Evolutionary conservation across 2,888 invertebrate genomes (phyloP), one percentile per base, ranked within the genome.

Genomic region (Volucella zonaria): DNA sequence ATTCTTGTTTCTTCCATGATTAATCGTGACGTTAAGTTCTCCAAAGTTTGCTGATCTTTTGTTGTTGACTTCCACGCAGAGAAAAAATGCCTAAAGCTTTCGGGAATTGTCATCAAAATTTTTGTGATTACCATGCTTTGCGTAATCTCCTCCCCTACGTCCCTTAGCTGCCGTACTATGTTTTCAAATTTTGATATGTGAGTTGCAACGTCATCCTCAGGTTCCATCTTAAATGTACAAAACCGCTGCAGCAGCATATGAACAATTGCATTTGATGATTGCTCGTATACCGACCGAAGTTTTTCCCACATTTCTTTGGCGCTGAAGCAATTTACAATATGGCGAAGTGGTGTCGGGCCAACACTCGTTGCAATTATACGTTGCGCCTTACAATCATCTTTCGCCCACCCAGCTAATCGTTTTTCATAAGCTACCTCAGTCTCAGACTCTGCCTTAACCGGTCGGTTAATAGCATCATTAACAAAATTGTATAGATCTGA

Each of bases 181-280:
- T 51, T 64, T 64, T 67, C 47, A 11, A 75, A 64, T 66, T 80
- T 77, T 10, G 83, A 74, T n/a, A 87, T 66, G 40, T 78, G 73
- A 15, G 66, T 79, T 31, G 83, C 75, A 47, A 87, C 82, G 40
- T 70, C 52, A 43, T 76, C 78, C 49, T 68, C 67, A 10, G 73
- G 56, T 51, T 83, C 76, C 54, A 68, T 82, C 42, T 68, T 66
- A 54, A 71, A 85, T 8, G 66, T 51, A 54, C 83, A 86, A 71
- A 87, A 87, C 8, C 87, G 49, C 49, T 89, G 89, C 42, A 89
- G 89, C 2, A 90, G 42, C 12, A 89, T 86, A 81, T 89, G 89
- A 2, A 90, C 75, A 45, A 79, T 89, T 1, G 88, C 88, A 18
- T 88, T 88, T 0, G 88, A 85, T 75, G 88, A 89, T 61, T 89